Conservation (phyloP, 2,888 invertebrate species). For the Glyphotaelius pellucidus region DNA sequence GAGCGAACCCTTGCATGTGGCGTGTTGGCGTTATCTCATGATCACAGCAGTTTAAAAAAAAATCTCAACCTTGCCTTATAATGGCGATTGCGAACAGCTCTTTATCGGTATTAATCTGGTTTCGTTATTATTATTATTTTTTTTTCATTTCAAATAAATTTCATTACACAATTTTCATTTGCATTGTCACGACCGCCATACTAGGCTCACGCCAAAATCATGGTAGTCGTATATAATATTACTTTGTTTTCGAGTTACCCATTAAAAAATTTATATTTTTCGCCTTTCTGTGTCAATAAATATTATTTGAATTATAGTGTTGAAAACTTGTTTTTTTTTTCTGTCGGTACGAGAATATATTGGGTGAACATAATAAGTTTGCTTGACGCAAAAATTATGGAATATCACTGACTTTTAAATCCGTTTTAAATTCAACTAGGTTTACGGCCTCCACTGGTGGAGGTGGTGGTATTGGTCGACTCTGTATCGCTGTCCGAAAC, state of each 20-base stretch:
- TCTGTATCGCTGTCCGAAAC: too few species aligned
- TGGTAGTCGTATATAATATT: background rate
- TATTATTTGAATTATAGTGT: background rate
- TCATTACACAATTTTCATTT: too few species aligned
- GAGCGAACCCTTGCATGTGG: constrained; percentile 10
- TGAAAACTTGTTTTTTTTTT: background rate
- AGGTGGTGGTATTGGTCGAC: too few species aligned
- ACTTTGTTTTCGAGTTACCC: background rate
- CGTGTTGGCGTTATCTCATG: background rate
- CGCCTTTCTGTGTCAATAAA: background rate
- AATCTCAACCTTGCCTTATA: background rate
- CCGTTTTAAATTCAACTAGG: background rate
- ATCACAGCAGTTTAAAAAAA: constrained; percentile 20
- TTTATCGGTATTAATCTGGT: background rate
- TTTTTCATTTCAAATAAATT: too few species aligned
- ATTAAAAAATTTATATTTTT: background rate
- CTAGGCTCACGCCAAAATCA: too few species aligned
- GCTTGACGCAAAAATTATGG: background rate
- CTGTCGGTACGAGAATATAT: too few species aligned
- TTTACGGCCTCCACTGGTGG: too few species aligned
- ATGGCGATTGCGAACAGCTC: constrained; percentile 2
- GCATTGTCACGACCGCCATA: too few species aligned
- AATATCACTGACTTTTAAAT: background rate
- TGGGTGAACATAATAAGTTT: background rate
- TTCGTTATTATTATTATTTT: background rate